phyloP scores from a whole-genome alignment of 1,140 invertebrate species.

The Leptopilina clavipes region DNA sequence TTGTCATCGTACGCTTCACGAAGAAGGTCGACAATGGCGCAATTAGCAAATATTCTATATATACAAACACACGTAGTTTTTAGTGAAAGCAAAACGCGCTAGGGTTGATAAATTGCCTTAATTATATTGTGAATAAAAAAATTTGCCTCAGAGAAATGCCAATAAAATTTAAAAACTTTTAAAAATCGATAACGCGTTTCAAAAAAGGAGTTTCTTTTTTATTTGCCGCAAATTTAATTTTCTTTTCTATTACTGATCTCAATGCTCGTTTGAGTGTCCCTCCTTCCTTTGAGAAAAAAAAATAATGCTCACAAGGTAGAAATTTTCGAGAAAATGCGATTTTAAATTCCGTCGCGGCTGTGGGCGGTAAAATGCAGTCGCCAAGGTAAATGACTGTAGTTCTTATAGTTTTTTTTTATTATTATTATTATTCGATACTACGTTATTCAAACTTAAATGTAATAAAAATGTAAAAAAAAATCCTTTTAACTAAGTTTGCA shows the following conservation, averaged over 20 bases:
- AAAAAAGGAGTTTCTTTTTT: not conserved
- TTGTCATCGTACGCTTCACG: conserved; percentile 41
- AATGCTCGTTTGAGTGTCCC: not conserved
- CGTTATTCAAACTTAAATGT: too few relatives aligned
- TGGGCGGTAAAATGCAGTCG: too few relatives aligned
- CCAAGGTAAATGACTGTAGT: too few relatives aligned
- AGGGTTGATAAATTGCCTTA: conserved; percentile 48
- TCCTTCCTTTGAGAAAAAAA: not conserved
- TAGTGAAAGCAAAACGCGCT: conserved; percentile 36
- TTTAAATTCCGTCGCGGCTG: too few relatives aligned
- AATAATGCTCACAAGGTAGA: too few relatives aligned
- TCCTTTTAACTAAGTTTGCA: too few relatives aligned
- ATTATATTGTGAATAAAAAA: not conserved
- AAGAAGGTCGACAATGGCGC: conserved; percentile 6
- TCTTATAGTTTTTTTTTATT: too few relatives aligned
- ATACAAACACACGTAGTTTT: not conserved
- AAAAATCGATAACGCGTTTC: not conserved
- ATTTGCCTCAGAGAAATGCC: not conserved
- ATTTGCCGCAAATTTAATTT: not conserved
- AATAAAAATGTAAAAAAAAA: too few relatives aligned
- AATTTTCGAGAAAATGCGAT: too few relatives aligned
- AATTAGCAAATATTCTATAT: conserved; percentile 15
- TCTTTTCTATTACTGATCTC: not conserved
- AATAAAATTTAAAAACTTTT: not conserved
- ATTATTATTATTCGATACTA: too few relatives aligned